These are phyloP conservation scores for Drosophila aldrichi DNA, from an alignment of 2,888 invertebrate genomes.

Conservation along the genomic window DNA sequence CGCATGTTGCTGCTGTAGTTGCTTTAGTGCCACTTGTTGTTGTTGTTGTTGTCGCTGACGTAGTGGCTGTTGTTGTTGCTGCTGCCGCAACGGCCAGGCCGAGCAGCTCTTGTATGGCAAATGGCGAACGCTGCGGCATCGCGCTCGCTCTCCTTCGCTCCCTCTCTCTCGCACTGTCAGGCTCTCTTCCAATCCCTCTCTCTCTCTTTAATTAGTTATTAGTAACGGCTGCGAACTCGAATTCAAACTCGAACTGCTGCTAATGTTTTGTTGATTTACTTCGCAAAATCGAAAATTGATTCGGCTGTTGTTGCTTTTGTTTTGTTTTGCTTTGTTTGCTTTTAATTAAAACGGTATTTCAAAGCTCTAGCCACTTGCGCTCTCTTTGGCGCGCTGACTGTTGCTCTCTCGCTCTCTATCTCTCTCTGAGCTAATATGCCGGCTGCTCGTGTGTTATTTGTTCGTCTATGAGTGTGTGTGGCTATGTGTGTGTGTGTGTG, in stretches of 20 bases:
- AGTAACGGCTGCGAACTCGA: slow-evolving; percentile 11
- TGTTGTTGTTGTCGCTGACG: slow-evolving; percentile 38
- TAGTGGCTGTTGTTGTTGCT: slow-evolving; percentile 40
- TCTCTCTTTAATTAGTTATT: slow-evolving; percentile 25
- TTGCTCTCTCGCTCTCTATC: slow-evolving; percentile 13
- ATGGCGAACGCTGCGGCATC: slow-evolving; percentile 85
- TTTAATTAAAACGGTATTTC: slow-evolving; percentile 43
- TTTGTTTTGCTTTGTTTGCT: slow-evolving; percentile 33
- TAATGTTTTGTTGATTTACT: background rate
- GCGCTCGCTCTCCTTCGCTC: slow-evolving; percentile 19
- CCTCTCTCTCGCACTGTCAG: background rate
- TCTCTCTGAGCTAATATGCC: slow-evolving; percentile 51
- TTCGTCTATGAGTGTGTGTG: background rate
- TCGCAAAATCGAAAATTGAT: background rate
- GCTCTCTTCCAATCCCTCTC: background rate
- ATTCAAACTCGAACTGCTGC: slow-evolving; percentile 9
- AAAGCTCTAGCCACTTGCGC: slow-evolving; percentile 26
- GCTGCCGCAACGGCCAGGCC: slow-evolving; percentile 81
- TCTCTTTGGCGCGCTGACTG: slow-evolving; percentile 16
- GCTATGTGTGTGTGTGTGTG: slow-evolving; percentile 6
- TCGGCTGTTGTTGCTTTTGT: slow-evolving; percentile 3
- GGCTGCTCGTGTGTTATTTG: slow-evolving; percentile 24
- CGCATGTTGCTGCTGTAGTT: slow-evolving; percentile 13
- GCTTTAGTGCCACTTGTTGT: slow-evolving; percentile 15
- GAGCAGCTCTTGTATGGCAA: slow-evolving; percentile 85